Conservation (phyloP, 2,888 invertebrate genomes). For the Lysandra bellargus region DNA sequence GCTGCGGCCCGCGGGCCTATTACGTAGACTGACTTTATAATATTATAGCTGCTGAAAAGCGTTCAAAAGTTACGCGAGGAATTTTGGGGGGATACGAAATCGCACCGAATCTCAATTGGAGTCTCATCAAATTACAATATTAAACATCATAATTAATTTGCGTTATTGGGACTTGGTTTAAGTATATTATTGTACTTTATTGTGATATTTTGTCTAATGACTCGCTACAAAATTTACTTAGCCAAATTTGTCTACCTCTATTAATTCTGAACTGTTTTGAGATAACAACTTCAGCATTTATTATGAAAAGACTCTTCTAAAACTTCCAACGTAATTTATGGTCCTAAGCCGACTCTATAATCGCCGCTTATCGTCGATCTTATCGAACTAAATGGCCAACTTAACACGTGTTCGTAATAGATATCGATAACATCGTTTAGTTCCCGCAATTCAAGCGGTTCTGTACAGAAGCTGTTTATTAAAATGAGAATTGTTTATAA, state of each 20-base stretch:
- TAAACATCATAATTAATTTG: no score
- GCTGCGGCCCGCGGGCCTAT: neutral
- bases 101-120: no score
- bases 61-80: neutral
- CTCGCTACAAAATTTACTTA: no score
- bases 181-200: no score
- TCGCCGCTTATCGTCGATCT: slow-evolving; percentile 13
- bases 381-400: slow-evolving; percentile 17
- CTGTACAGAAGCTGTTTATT: neutral
- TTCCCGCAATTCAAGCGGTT: neutral
- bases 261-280: no score
- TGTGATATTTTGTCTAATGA: no score
- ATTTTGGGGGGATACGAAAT: no score
- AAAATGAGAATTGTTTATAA: neutral
- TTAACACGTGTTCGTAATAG: slow-evolving; percentile 20
- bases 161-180: no score
- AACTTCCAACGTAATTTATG: neutral
- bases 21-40: neutral
- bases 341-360: slow-evolving; percentile 4
- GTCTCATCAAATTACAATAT: no score
- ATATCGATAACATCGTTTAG: slow-evolving; percentile 12
- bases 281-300: no score
- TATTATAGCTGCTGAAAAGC: neutral
- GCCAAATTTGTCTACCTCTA: no score
- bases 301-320: neutral